Conservation (phyloP, 2,888 invertebrate genomes). For the Conus canariensis region DNA sequence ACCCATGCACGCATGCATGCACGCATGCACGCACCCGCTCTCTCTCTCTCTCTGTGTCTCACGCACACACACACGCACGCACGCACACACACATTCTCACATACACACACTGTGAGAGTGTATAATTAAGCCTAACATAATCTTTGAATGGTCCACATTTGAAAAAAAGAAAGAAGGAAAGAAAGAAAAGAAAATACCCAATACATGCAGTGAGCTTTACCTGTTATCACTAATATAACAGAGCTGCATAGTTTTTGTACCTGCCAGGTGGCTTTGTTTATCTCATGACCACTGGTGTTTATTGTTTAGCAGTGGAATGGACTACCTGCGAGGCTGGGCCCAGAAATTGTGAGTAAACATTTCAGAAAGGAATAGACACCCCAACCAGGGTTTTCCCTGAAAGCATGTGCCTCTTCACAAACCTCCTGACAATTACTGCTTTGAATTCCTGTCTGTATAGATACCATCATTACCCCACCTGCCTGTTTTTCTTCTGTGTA, state of each 20-base stretch:
- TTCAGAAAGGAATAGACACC: neutral
- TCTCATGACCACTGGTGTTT: conserved; percentile 6
- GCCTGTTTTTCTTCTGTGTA: neutral
- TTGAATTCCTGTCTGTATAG: neutral
- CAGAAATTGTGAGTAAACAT: conserved; percentile 40
- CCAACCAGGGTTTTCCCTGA: neutral
- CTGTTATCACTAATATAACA: neutral
- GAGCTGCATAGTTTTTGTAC: neutral
- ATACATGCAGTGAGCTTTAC: neutral
- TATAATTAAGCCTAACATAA: too few relatives aligned
- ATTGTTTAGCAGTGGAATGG: conserved; percentile 40
- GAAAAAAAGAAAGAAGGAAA: too few relatives aligned
- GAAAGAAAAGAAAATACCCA: neutral
- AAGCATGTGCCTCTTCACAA: conserved; percentile 12
- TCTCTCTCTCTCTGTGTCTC: neutral
- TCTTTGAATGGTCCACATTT: too few relatives aligned
- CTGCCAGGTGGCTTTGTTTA: neutral
- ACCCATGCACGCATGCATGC: neutral
- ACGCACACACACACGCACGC: neutral
- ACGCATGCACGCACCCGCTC: neutral
- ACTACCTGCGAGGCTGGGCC: conserved; percentile 42
- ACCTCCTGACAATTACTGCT: neutral
- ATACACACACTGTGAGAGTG: too few relatives aligned
- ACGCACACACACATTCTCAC: neutral
- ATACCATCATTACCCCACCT: neutral